These are phyloP conservation scores for Balearica regulorum DNA, from an alignment of 2,797 vertebrate genomes.

Conservation along the genomic window DNA sequence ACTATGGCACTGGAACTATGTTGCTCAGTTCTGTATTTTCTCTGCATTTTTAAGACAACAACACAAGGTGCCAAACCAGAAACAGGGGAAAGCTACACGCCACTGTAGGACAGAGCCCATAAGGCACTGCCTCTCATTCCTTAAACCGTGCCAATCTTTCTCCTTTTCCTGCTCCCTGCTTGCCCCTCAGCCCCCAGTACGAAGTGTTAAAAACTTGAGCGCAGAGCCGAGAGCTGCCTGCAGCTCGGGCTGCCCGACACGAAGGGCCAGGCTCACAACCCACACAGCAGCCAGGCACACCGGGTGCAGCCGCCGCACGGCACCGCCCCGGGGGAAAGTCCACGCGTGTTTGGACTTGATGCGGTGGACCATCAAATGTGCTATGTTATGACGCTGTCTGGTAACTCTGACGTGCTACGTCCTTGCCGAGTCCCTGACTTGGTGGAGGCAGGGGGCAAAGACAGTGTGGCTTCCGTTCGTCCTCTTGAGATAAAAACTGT, in stretches of 20 bases:
- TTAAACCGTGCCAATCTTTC: background rate
- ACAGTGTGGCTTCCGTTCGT: background rate
- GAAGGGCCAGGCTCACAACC: background rate
- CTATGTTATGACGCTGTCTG: background rate
- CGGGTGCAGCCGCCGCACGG: background rate
- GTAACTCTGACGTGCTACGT: background rate
- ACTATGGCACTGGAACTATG: background rate
- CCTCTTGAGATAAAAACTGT: background rate
- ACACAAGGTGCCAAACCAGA: background rate
- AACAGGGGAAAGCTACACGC: background rate
- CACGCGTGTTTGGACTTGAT: background rate
- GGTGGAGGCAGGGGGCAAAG: background rate
- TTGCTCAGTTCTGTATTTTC: background rate
- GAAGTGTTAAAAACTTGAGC: background rate
- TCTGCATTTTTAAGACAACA: background rate
- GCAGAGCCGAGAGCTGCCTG: background rate
- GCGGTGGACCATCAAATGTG: background rate
- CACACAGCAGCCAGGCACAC: background rate
- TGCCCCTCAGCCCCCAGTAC: background rate
- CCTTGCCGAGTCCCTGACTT: background rate
- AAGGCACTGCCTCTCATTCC: background rate
- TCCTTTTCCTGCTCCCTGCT: background rate
- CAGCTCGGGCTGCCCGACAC: accelerated
- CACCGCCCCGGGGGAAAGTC: accelerated
- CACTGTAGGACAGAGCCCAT: background rate